Base-by-base conservation (phyloP, 2,113 vertebrate species). In the Pitta sordida region DNA sequence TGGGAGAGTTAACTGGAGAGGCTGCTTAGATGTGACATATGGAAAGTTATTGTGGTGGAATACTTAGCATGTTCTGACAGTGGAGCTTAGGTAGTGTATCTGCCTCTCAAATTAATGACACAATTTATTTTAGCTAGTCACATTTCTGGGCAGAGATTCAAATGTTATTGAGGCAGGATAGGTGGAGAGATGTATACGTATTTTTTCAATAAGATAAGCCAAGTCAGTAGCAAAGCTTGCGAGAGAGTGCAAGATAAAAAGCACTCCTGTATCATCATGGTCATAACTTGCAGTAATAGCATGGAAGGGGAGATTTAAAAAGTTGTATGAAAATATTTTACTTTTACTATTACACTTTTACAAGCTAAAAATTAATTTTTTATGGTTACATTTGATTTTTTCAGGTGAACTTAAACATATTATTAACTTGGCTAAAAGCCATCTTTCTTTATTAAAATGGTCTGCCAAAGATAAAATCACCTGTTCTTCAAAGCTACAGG, bases 121-220 rank as follows among this genome's bases (percentile, higher is more conserved):
- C 44, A 26, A 27, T 89, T 92, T 71, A 34, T 79, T 90, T 95
- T 84, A 96, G 76, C 51, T 92, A 91, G 82, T 95, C 74, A 68
- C 52, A 53, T 80, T 41, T 69, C 46, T 67, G 44, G 55, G 4
- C 74, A 62, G 53, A 37, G 21, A 93, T 84, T 10, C 51, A 85
- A 73, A 69, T 39, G 13, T 88, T 86, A 49, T 20, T 80, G 88
- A 56, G 26, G 30, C 67, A 63, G 46, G 52, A 75, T 37, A 75
- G 34, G 36, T 48, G 34, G 48, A 67, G 30, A 56, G 3, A 60
- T 12, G 17, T 29, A 11, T 71, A n/a, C n/a, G n/a, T n/a, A 82
- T 86, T 78, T 93, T 86, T 78, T 56, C 64, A 62, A 14, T 65
- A 80, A 70, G 27, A 75, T 85, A 79, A 58, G n/a, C 36, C 0